Base-by-base conservation (phyloP, 2,113 vertebrate genomes). In the Uria aalge region DNA sequence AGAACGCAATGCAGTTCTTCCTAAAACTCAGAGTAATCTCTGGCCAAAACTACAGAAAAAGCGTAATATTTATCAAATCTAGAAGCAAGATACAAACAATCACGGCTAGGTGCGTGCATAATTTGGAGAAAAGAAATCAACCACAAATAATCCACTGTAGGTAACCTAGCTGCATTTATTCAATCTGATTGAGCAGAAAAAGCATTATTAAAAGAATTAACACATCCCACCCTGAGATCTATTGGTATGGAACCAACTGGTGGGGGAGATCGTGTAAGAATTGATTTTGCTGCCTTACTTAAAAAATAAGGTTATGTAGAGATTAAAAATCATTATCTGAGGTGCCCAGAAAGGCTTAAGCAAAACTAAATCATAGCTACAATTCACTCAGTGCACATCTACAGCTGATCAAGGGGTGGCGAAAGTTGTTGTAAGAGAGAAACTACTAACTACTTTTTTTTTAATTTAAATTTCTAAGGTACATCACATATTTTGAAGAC, bases 401-500 rank as follows among this genome's bases (percentile, higher is more conserved):
- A 55, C 24, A 34, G 36, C 26, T 63, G 52, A 92, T 66, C 50
- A 85, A 53, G 26, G 30, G 8, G 10, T 38, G 47, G 36, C 32
- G 77, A 80, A 76, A 90, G 50, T n/a, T 82, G 26, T 36, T 79
- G 10, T 14, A 72, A 66, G 12, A 10, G 15, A 62, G n/a, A 60
- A 90, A 75, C 52, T 53, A 59, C 59, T 29, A 83, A 79, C 67
- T 50, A 53, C 10, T 82, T 56, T 36, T 23, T 23, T 66, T 30
- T 64, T 0, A 41, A 41, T 41, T 41, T 41, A 41, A 15, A 30
- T 80, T 40, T 52, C n/a, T 67, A 45, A 68, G 76, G 8, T 62
- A 72, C 53, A 83, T 90, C 47, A 92, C 67, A 71, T 90, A 79
- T 96, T 96, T 97, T 96, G 71, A 97, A 95, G 84, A 94, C 43